Evolutionary conservation across 2,888 invertebrate species (phyloP), one percentile per base, ranked within the genome.

Genomic region (Xylocampa areola): DNA sequence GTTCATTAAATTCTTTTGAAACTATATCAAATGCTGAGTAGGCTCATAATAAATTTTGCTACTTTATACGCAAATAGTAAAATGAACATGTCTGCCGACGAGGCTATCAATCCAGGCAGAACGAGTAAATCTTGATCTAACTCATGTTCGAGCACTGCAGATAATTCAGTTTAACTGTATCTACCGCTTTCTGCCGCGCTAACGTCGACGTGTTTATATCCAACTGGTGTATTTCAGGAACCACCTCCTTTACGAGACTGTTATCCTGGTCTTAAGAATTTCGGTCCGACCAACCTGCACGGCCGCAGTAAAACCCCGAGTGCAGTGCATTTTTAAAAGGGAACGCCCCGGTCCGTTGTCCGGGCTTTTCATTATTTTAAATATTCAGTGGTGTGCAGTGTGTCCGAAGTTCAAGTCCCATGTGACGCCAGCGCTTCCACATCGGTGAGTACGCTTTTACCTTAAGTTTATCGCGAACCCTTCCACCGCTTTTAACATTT

Each of bases 301-400:
- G 85, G 86, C 81, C 84, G 91, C 84, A 90, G 84, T 91, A 89
- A 92, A 92, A 88, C 82, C 79, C 77, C 73, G 73, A 89, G 91
- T 93, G 92, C 90, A 92, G 92, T 93, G 92, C 92, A 93, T 93
- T 92, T 93, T 93, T 91, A 92, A 93, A 89, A 87, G 88, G 91
- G 84, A 88, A 89, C 91, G 89, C 91, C 92, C 92, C 88, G 76
- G 80, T 69, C 77, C 68, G 77, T 76, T 80, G 85, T 83, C 82
- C 82, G 77, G 82, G 85, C 86, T 88, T 91, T 92, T 91, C 92
- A 91, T 92, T 92, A 92, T 90, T 90, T 90, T 86, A 90, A 92
- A 92, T 92, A 92, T 92, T 92, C 88, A 92, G 92, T 91, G 87
- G 76, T 81, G 89, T 92, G 89, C 85, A 88, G 91, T 90, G 91